phyloP scores from a whole-genome alignment of 2,113 vertebrate species.

The Nansenia antarctica region DNA sequence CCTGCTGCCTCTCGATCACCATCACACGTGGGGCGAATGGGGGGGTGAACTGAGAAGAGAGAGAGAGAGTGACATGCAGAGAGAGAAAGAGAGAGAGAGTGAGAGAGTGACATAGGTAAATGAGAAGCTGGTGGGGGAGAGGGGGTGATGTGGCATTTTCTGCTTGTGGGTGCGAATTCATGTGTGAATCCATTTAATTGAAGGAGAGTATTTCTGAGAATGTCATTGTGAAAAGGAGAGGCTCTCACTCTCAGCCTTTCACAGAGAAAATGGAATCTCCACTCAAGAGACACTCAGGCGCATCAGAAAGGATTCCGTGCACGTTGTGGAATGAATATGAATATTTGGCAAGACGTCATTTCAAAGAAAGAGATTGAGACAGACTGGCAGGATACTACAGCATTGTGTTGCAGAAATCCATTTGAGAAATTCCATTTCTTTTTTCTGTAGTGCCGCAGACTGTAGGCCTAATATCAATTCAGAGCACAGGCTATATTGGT shows the following conservation, averaged over 20 bases:
- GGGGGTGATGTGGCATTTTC: neutral
- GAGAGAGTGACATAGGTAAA: neutral
- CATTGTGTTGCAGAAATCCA: neutral
- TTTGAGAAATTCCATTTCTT: neutral
- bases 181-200: neutral
- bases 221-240: neutral
- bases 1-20: conserved; percentile 27
- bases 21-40: conserved; percentile 6
- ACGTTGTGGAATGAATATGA: no score
- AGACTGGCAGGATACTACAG: no score
- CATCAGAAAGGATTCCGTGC: neutral
- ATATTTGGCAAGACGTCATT: no score
- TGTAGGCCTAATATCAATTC: neutral
- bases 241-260: no score
- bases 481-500: neutral
- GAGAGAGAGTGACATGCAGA: conserved; percentile 13
- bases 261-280: no score
- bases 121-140: neutral
- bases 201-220: neutral
- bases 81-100: conserved; percentile 1
- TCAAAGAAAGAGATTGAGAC: no score
- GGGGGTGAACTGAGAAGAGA: conserved; percentile 17
- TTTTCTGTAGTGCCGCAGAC: neutral
- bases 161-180: neutral
- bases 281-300: neutral